Evolutionary conservation across 1,140 invertebrate species (phyloP), one percentile per base, ranked within the genome.

Genomic region (Helicoverpa armigera): DNA sequence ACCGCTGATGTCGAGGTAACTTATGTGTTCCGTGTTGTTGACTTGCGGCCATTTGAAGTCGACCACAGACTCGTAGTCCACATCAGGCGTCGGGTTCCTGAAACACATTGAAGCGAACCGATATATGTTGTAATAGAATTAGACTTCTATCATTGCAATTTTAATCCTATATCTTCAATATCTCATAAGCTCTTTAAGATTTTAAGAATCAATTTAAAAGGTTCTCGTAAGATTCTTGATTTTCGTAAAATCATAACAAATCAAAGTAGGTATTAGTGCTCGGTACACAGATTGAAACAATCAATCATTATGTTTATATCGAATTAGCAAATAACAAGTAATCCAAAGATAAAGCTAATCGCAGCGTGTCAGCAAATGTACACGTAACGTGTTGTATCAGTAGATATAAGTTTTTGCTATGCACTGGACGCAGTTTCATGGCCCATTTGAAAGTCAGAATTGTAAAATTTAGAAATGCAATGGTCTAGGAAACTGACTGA

Each of bases 1-100:
- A 23, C 91, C 90, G 2, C 92, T 94, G 65, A 96, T 96, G 78
- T 96, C 95, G 63, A 96, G 90, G 85, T 96, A 96, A 80, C 93
- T 95, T 9, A 96, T 88, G 43, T 94, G 91, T 53, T 91, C 89
- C 2, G 95, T 94, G 81, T 94, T 92, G 58, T 95, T 94, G 7
- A 96, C 95, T 10, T 95, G 95, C 0, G 91, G 87, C 96, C 96
- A 96, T 65, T 90, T 94, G 63, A 96, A 95, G 78, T 94, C 92
- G 31, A 96, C 78, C 9, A 94, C 80, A 1, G 92, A 90, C 85
- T 96, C 95, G 53, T 95, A 94, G 31, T 89, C 94, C 7, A 90
- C 87, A 4, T 89, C 82, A 0, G 96, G 96, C 29, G 96, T 96
- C 23, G 96, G 96, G 56, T 96, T 95, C 29, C 96, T 96, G 85